Base-by-base conservation (phyloP, 2,797 vertebrate genomes). In the Hippocampus kuda region DNA sequence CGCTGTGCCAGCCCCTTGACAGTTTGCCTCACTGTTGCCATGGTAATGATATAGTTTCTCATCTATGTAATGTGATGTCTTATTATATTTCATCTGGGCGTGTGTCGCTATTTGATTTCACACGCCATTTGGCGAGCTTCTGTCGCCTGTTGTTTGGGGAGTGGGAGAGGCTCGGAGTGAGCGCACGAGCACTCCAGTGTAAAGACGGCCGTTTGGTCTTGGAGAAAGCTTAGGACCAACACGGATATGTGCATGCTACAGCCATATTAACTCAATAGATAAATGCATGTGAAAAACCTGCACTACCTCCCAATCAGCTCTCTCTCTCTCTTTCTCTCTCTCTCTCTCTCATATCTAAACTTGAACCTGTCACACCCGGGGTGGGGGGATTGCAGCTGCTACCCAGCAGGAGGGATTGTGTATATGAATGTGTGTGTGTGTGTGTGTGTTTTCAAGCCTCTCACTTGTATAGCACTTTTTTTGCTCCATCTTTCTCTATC, bases 31-130 rank as follows among this genome's bases (percentile, higher is more conserved):
- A 71, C 87, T 79, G 90, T 91, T 91, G 87, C 88, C 87, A 90
- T 90, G 89, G 90, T 85, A 88, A 91, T 90, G 85, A 79, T 85
- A 85, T 88, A 87, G 85, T 89, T 89, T 87, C 85, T 86, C 86
- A 82, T 88, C 85, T 88, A 84, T 83, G 82, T 88, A 88, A 90
- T 88, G 88, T 89, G 87, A 89, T 90, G 88, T 89, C 85, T 90
- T 89, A 88, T 88, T 88, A 86, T 84, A 85, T 88, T 90, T 83
- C 84, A 84, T 81, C 79, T 84, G 83, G 83, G 84, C 81, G 83
- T 81, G 85, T 81, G 87, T 85, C 83, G 85, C 87, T 88, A 79
- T 88, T 90, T 89, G 88, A 89, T 90, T 91, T 90, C 87, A 90
- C 78, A 84, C 87, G 34, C 82, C 87, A 89, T 90, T 90, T 89